These are phyloP conservation scores for Ochlodes sylvanus DNA, from an alignment of 2,888 invertebrate genomes.

Conservation along the genomic window DNA sequence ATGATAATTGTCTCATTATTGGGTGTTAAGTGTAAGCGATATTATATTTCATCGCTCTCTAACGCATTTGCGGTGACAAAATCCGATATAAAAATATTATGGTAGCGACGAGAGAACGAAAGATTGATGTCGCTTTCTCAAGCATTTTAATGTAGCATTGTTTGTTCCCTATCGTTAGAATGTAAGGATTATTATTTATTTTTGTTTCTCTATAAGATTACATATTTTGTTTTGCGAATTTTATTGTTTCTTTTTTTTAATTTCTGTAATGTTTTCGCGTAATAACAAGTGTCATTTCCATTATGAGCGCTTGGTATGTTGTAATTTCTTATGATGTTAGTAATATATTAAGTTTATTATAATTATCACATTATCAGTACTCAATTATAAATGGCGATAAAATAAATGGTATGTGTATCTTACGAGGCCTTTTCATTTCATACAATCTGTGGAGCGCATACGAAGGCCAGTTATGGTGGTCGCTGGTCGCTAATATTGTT, in stretches of 20 bases:
- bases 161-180: background rate
- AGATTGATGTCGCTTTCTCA: slow-evolving; percentile 1
- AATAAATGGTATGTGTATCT: background rate
- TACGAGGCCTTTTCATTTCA: background rate
- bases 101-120: slow-evolving; percentile 1
- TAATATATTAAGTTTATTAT: background rate
- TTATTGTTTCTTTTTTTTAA: background rate
- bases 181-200: slow-evolving; percentile 9
- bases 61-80: background rate
- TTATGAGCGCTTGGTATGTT: background rate
- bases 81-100: background rate
- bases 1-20: no score
- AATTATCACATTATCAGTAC: background rate
- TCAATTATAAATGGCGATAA: background rate
- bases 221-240: background rate
- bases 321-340: background rate
- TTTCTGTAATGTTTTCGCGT: background rate
- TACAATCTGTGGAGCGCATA: no score
- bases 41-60: background rate
- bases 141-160: slow-evolving; percentile 16
- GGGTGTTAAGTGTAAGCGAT: background rate
- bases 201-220: slow-evolving; percentile 11
- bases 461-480: no score
- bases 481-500: no score
- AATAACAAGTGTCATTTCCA: background rate